Conservation (phyloP, 2,113 vertebrate genomes). For the Semicossyphus pulcher region DNA sequence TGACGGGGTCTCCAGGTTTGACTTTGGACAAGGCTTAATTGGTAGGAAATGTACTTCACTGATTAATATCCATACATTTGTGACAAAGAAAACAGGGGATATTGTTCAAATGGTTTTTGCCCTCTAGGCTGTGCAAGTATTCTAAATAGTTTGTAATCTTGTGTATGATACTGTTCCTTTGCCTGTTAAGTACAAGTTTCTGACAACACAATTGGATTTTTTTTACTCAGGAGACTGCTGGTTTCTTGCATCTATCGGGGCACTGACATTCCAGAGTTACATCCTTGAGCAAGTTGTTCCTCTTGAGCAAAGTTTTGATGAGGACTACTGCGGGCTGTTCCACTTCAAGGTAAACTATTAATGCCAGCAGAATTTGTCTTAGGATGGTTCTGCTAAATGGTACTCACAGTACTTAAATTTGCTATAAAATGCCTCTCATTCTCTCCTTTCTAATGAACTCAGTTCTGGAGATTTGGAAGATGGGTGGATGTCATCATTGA, state of each 20-base stretch:
- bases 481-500: constrained; percentile 85
- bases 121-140: not conserved
- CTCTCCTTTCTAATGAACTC: not conserved
- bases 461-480: constrained; percentile 86
- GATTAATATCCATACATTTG: not conserved
- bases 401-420: not conserved
- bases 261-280: constrained; percentile 73
- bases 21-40: constrained; percentile 75
- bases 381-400: too few relatives aligned
- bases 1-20: constrained; percentile 75
- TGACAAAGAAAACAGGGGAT: not conserved
- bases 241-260: constrained; percentile 82
- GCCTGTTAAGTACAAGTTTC: too few relatives aligned
- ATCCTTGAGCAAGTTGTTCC: constrained; percentile 70
- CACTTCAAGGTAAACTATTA: constrained; percentile 78
- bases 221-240: constrained; percentile 79
- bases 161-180: too few relatives aligned
- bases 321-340: constrained; percentile 81
- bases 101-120: not conserved
- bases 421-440: not conserved
- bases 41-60: constrained; percentile 53
- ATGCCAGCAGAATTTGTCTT: not conserved
- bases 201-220: not conserved
- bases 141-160: not conserved
- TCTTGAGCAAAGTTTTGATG: constrained; percentile 65